These are phyloP conservation scores for Chalcis sispes DNA, from an alignment of 2,888 invertebrate genomes.

Conservation along the genomic window DNA sequence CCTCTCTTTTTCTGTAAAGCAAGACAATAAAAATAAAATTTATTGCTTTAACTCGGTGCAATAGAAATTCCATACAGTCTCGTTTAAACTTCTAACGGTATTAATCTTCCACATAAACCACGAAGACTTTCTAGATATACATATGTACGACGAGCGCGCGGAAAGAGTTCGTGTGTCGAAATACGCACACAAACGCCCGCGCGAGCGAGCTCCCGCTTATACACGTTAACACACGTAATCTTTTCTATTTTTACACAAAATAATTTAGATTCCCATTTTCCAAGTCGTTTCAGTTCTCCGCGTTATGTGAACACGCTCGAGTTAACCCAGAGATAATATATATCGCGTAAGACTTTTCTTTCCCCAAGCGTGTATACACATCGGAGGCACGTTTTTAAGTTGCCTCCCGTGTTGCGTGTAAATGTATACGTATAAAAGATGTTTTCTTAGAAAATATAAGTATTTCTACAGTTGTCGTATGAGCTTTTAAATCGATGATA, in stretches of 20 bases:
- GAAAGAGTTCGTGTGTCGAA: too few relatives aligned
- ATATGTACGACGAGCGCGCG: too few relatives aligned
- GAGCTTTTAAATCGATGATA: background rate
- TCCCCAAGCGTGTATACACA: background rate
- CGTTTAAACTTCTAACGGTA: slow-evolving; percentile 34
- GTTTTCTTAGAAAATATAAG: background rate
- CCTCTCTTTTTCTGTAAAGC: slow-evolving; percentile 21
- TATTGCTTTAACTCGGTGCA: slow-evolving; percentile 32
- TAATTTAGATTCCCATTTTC: slow-evolving; percentile 52
- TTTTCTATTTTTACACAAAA: slow-evolving; percentile 49
- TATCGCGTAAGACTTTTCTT: slow-evolving; percentile 24
- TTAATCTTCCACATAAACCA: slow-evolving; percentile 41
- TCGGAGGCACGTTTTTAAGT: background rate
- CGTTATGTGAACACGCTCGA: slow-evolving; percentile 2
- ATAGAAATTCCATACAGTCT: slow-evolving; percentile 41
- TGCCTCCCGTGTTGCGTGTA: too few relatives aligned
- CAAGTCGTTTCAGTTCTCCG: too few relatives aligned
- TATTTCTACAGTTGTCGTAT: slow-evolving; percentile 11
- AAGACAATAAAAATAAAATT: slow-evolving; percentile 47
- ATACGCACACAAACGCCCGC: background rate
- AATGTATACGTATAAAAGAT: background rate
- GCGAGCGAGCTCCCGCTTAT: background rate
- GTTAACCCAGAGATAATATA: slow-evolving; percentile 22
- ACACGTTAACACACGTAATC: background rate
- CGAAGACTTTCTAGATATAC: slow-evolving; percentile 29